Evolutionary conservation across 1,140 invertebrate genomes (phyloP).

Genomic region (Rhopalosiphum padi): DNA sequence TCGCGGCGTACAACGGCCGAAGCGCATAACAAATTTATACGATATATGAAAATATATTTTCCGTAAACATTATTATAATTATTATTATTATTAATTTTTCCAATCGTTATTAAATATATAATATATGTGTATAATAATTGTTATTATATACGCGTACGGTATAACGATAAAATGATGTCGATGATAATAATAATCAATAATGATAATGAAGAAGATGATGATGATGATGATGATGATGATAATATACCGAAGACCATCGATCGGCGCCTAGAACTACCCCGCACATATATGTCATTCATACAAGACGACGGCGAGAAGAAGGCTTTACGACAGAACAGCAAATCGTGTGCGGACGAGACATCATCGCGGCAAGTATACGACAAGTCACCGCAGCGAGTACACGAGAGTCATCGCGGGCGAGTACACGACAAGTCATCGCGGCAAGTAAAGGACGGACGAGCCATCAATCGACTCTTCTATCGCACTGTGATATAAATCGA

Average conservation of each 20-base stretch:
- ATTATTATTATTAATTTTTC: not conserved
- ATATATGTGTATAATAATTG: not conserved
- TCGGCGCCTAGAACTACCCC: no score
- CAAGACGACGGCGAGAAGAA: not conserved
- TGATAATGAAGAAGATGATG: not conserved
- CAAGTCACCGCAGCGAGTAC: no score
- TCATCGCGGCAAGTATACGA: no score
- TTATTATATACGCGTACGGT: not conserved
- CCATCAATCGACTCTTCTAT: slow-evolving; percentile 29
- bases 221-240: not conserved
- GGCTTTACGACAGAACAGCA: not conserved
- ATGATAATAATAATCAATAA: not conserved
- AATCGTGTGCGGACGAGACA: not conserved
- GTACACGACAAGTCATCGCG: not conserved
- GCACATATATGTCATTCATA: not conserved
- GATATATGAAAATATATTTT: not conserved
- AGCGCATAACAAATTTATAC: not conserved
- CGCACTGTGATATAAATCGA: slow-evolving; percentile 47
- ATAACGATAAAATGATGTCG: not conserved
- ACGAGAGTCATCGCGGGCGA: not conserved
- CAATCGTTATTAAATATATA: slow-evolving; percentile 34
- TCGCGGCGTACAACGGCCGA: no score
- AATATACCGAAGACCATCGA: not conserved
- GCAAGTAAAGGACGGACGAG: not conserved
- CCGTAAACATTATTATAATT: not conserved